Conservation (phyloP, 2,888 invertebrate species). For the Cosmia trapezina region DNA sequence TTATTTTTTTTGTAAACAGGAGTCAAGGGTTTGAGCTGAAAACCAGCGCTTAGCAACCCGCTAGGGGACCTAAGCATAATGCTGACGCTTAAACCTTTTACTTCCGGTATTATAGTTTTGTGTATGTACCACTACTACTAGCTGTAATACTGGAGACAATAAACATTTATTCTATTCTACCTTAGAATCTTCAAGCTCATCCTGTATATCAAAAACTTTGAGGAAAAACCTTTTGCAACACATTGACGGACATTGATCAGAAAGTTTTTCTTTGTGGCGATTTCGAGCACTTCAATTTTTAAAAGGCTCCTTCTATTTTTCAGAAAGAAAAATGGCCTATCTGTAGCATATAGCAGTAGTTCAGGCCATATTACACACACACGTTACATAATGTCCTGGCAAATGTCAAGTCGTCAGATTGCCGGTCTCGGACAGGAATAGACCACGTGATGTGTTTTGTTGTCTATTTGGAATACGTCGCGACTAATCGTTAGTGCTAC, state of each 20-base stretch:
- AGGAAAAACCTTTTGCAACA: background rate
- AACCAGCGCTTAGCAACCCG: too few relatives aligned
- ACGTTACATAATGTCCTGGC: conserved; percentile 53
- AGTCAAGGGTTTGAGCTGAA: too few relatives aligned
- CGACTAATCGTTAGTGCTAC: conserved; percentile 50
- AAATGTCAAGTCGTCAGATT: conserved; percentile 68
- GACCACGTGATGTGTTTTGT: conserved; percentile 58
- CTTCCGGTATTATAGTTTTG: too few relatives aligned
- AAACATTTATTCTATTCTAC: too few relatives aligned
- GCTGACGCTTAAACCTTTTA: too few relatives aligned
- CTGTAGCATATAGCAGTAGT: conserved; percentile 43
- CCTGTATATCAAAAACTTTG: background rate
- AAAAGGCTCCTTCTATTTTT: background rate
- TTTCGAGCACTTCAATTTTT: background rate
- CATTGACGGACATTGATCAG: background rate
- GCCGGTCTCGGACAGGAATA: conserved; percentile 64
- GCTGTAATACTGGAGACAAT: too few relatives aligned
- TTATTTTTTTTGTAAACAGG: too few relatives aligned
- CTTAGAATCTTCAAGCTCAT: background rate
- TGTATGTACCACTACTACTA: too few relatives aligned
- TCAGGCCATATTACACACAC: conserved; percentile 39
- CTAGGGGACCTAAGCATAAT: too few relatives aligned
- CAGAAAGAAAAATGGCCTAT: conserved; percentile 15
- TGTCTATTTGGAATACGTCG: conserved; percentile 65
- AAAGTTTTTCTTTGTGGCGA: background rate